Evolutionary conservation across 2,888 invertebrate species (phyloP), one percentile per base, ranked within the genome.

Genomic region (Hypsopygia costalis): DNA sequence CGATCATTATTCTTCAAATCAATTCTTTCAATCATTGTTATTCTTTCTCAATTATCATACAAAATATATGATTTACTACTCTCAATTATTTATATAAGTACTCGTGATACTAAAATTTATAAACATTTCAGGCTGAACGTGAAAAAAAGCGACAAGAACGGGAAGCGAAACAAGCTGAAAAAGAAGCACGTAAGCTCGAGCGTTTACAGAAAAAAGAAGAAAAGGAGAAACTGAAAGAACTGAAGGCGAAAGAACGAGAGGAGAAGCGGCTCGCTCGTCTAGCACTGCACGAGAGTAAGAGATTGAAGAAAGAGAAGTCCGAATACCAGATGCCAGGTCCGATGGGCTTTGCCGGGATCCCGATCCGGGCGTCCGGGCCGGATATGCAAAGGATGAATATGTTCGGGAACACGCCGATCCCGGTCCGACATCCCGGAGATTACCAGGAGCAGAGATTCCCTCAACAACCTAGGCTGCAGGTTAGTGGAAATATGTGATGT

Each of bases 61-160:
- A n/a, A n/a, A n/a, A n/a, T n/a, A n/a, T n/a, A n/a, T n/a, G n/a
- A n/a, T n/a, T n/a, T n/a, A n/a, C n/a, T n/a, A n/a, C n/a, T n/a
- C n/a, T n/a, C n/a, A n/a, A n/a, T n/a, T n/a, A n/a, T n/a, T n/a
- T n/a, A n/a, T n/a, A n/a, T n/a, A n/a, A n/a, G n/a, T n/a, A n/a
- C n/a, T n/a, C n/a, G n/a, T n/a, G n/a, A n/a, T n/a, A n/a, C n/a
- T n/a, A 16, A 16, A 16, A 16, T 16, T 3, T 16, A 4, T 20
- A 30, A 33, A 11, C 12, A 50, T 54, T 52, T 3, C 62, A 91
- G 81, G 61, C 81, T 30, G 91, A 91, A 59, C 81, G 89, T 36
- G 91, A 91, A 44, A 90, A 89, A 57, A 90, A 90, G 48, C 71
- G 89, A 0, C 88, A 83, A 54, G 91, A 91, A 55, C 78, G 81